These are phyloP conservation scores for Archocentrus centrarchus DNA, from an alignment of 2,113 vertebrate species.

Conservation along the genomic window DNA sequence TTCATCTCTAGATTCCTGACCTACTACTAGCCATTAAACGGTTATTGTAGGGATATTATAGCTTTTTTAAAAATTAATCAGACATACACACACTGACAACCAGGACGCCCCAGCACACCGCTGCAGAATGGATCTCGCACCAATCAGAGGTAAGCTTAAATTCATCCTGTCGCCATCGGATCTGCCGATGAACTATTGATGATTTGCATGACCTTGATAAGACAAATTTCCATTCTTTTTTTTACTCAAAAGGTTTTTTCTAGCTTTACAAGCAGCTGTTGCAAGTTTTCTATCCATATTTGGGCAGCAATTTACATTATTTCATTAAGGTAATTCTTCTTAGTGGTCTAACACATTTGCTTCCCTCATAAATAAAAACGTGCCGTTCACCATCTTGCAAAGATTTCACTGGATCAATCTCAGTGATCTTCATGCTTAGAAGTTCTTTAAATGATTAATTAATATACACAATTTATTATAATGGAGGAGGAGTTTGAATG, in stretches of 20 bases:
- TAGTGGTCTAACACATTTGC: background rate
- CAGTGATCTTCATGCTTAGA: background rate
- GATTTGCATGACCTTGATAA: constrained; percentile 47
- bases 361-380: background rate
- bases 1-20: background rate
- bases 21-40: background rate
- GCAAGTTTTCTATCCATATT: background rate
- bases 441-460: background rate
- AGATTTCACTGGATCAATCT: background rate
- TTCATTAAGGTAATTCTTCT: background rate
- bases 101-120: constrained; percentile 31
- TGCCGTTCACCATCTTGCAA: background rate
- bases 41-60: background rate
- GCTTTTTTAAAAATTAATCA: background rate
- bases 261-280: background rate
- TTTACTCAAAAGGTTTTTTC: background rate
- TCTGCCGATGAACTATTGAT: constrained; percentile 47
- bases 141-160: constrained; percentile 79
- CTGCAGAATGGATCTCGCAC: constrained; percentile 80
- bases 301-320: accelerated
- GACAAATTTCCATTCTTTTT: background rate
- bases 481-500: accelerated
- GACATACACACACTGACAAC: constrained; percentile 5
- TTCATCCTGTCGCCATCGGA: constrained; percentile 37
- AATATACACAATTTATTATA: background rate